Evolutionary conservation across 2,797 vertebrate species (phyloP).

Genomic region (Agapornis canus): DNA sequence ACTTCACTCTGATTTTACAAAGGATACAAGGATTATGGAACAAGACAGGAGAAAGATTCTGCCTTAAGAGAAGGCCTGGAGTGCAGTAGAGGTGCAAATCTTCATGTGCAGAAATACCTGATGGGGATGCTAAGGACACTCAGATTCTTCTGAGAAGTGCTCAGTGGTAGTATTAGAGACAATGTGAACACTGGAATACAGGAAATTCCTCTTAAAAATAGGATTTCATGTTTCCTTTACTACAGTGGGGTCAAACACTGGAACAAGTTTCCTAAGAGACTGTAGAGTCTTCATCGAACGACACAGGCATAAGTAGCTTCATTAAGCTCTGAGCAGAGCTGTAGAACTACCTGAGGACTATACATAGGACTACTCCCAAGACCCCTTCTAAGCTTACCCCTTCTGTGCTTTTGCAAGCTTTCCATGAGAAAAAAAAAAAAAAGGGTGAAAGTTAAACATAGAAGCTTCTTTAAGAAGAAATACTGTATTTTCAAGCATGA

Average conservation of each 20-base stretch:
- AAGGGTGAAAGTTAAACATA: neutral
- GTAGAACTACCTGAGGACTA: neutral
- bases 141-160: neutral
- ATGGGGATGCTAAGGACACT: neutral
- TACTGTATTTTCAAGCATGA: neutral
- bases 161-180: neutral
- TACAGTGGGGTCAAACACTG: neutral
- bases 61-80: neutral
- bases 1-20: neutral
- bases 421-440: neutral
- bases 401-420: neutral
- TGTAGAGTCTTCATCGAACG: neutral
- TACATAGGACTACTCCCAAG: neutral
- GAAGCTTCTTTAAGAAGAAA: neutral
- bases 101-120: neutral
- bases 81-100: accelerated
- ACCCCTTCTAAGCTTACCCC: neutral
- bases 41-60: neutral
- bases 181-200: neutral
- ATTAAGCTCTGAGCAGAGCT: neutral
- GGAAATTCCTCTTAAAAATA: neutral
- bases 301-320: neutral
- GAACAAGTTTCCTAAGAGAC: neutral
- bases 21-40: neutral
- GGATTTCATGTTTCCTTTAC: neutral